These are phyloP conservation scores for Caradrina kadenii DNA, from an alignment of 2,888 invertebrate species.

Conservation along the genomic window DNA sequence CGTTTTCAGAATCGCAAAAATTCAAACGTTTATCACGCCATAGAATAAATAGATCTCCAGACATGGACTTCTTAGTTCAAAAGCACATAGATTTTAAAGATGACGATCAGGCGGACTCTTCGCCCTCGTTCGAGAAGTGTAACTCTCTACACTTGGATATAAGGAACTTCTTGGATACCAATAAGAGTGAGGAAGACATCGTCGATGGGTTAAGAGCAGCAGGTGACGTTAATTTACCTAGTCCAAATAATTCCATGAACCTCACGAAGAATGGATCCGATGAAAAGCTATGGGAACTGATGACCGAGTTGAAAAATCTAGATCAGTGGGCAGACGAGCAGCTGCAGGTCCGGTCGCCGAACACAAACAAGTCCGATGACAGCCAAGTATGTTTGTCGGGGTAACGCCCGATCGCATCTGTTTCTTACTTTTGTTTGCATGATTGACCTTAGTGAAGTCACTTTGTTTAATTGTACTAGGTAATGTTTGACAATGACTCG, in stretches of 20 bases:
- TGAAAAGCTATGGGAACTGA: constrained; percentile 84
- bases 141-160: constrained; percentile 81
- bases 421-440: constrained; percentile 50
- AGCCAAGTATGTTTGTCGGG: constrained; percentile 76
- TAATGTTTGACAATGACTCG: constrained; percentile 30
- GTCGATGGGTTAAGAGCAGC: constrained; percentile 74
- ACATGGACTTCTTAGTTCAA: constrained; percentile 74
- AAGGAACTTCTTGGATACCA: constrained; percentile 74
- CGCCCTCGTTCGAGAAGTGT: constrained; percentile 81
- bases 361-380: constrained; percentile 81
- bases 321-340: constrained; percentile 87
- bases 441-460: constrained; percentile 49
- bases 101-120: constrained; percentile 73
- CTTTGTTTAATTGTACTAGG: constrained; percentile 35
- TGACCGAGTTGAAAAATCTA: constrained; percentile 84
- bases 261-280: constrained; percentile 72
- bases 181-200: constrained; percentile 72
- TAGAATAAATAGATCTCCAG: constrained; percentile 72
- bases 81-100: constrained; percentile 83
- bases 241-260: constrained; percentile 71
- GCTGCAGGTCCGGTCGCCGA: constrained; percentile 74
- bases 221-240: constrained; percentile 72
- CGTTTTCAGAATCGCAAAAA: constrained; percentile 77
- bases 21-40: constrained; percentile 67
- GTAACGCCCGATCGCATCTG: constrained; percentile 38